phyloP scores from a whole-genome alignment of 2,113 vertebrate genomes.

The Tinamus guttatus region DNA sequence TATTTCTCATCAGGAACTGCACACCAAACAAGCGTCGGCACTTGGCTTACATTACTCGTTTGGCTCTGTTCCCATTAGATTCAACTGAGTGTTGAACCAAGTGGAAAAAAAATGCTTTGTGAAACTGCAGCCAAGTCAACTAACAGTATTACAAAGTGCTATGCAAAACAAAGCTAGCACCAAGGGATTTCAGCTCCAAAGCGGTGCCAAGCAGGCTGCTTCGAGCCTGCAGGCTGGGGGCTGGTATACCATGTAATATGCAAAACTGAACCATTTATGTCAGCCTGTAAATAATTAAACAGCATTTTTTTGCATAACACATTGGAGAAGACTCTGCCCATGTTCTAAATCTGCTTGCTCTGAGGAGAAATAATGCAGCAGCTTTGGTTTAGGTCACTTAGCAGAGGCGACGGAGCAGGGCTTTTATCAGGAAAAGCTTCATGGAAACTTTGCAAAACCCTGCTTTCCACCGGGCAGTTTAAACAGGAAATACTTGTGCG shows the following conservation, averaged over 20 bases:
- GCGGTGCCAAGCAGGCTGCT: constrained; percentile 22
- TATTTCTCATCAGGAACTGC: constrained; percentile 29
- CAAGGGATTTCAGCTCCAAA: constrained; percentile 1
- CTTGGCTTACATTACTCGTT: constrained; percentile 64
- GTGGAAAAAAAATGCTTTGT: constrained; percentile 19
- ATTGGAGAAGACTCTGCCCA: rapidly evolving
- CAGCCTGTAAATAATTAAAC: neutral
- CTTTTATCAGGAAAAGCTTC: neutral
- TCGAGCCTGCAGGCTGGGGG: neutral
- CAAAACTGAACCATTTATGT: neutral
- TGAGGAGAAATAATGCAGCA: neutral
- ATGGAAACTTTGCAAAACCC: rapidly evolving
- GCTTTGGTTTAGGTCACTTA: rapidly evolving
- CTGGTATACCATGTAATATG: neutral
- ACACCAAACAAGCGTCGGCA: constrained; percentile 7
- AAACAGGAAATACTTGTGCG: neutral
- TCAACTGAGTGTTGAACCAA: constrained; percentile 32
- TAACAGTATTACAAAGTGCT: constrained; percentile 60
- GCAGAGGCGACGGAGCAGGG: neutral
- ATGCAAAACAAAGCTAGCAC: constrained; percentile 57
- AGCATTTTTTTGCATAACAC: neutral
- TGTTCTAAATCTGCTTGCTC: neutral
- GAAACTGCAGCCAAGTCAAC: constrained; percentile 68
- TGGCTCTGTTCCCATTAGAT: constrained; percentile 57
- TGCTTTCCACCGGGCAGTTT: neutral